Base-by-base conservation (phyloP, 2,797 vertebrate genomes). In the Silurus aristotelis region DNA sequence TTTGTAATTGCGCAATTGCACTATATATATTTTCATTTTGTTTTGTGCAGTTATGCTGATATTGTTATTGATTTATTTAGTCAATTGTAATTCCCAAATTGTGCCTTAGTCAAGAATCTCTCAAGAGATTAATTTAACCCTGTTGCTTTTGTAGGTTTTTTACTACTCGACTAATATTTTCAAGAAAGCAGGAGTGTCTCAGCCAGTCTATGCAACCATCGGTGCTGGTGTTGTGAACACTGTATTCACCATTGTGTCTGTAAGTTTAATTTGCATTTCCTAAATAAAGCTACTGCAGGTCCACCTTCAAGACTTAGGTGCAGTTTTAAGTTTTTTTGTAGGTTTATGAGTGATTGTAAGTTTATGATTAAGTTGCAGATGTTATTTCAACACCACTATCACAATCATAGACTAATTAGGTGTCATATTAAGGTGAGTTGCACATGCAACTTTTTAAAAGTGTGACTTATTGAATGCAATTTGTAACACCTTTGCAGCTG, bases 111-210 rank as follows among this genome's bases (percentile, higher is more conserved):
- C 6, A 7, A 52, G 48, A 52, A 52, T 52, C 48, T 52, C 48
- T 1, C 5, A 31, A 43, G 20, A 61, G 76, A 78, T 64, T 22
- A 48, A 25, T 25, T 48, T 48, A 80, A 64, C 61, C 43, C 7
- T 66, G 22, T 43, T 80, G 61, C 25, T 52, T 84, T 80, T 71
- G 14, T 84, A 97, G 96, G 95, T 97, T 17, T 97, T 97, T 92
- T 97, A 97, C 89, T 97, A 96, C 73, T 97, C 96, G 13, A 97
- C 96, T 0, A 93, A 90, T 86, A 97, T 97, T 90, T 97, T 97
- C 0, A 91, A 94, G 88, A 96, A 94, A 87, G 92, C 96, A 0
- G 95, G 95, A 0, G 96, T 97, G 80, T 83, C 94, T 84, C 94
- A 97, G 91, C 96, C 96, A 0, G 95, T 97, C 75, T 97, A 97